phyloP scores from a whole-genome alignment of 2,113 vertebrate genomes.

The Callipepla squamata region DNA sequence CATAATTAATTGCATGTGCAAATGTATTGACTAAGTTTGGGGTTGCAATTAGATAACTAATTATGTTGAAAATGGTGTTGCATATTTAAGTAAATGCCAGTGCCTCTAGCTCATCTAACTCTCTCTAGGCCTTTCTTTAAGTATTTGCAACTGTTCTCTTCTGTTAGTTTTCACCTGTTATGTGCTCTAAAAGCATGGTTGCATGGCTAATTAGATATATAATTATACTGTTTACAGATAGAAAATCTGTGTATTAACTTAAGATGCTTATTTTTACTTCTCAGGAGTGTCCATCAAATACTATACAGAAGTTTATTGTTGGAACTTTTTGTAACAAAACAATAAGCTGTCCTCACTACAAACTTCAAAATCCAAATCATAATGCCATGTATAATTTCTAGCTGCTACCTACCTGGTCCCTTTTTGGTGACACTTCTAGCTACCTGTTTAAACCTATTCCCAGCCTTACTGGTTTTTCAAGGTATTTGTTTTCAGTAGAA shows the following conservation, averaged over 20 bases:
- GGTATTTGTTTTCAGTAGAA: not conserved
- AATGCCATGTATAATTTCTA: not conserved
- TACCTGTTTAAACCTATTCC: not conserved
- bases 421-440: not conserved
- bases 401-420: not conserved
- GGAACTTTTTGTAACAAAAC: not conserved
- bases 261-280: not conserved
- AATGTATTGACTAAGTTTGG: constrained; percentile 33
- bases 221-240: constrained; percentile 2
- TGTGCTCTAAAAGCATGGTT: constrained; percentile 10
- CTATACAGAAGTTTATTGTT: not conserved
- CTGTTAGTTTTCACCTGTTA: constrained; percentile 27
- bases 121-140: constrained; percentile 23
- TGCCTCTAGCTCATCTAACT: constrained; percentile 32
- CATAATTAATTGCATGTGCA: constrained; percentile 59
- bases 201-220: constrained; percentile 13
- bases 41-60: constrained; percentile 66
- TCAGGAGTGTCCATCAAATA: not conserved
- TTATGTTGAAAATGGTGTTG: constrained; percentile 66
- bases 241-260: not conserved
- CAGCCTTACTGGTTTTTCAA: not conserved
- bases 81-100: constrained; percentile 41
- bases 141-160: constrained; percentile 1
- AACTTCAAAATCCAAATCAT: not conserved
- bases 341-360: not conserved